Base-by-base conservation (phyloP, 2,113 vertebrate genomes). In the Artemisiospiza belli region DNA sequence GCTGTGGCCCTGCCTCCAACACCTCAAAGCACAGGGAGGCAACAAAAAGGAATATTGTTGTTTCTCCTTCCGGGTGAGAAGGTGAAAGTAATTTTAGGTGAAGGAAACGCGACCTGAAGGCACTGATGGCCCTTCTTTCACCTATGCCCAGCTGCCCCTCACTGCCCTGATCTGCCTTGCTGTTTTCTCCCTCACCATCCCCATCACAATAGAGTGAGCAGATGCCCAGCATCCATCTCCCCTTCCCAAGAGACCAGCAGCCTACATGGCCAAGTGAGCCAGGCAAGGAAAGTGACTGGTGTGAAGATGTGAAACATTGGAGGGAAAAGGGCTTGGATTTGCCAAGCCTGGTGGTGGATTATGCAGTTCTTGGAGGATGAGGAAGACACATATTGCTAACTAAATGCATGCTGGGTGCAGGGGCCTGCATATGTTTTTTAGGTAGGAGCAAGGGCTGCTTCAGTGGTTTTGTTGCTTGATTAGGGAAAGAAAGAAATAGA, bases 341-440 rank as follows among this genome's bases (percentile, higher is more conserved):
- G 85, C 83, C 88, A 95, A 64, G 52, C 69, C 55, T 63, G 35
- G 52, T 63, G 35, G 52, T 90, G 91, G 77, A 87, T 95, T 90
- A 92, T 18, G 35, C 85, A 86, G 75, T 6, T 73, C 61, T 74
- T 83, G 67, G 75, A 94, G 61, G 76, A 78, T 70, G 52, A 88
- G 24, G 85, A 93, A 83, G 79, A 68, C 58, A 37, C 80, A 67
- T 49, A 93, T 49, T 81, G 72, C 89, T 88, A 95, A 88, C 61
- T 83, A 86, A 57, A 92, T 88, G 61, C 68, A 90, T 49, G 75
- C 33, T 57, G 76, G 44, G 47, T 57, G 49, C 1, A 4, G 59
- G 51, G 44, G 33, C 33, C 73, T 87, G 74, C 31, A 55, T 94
- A 52, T 85, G 39, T 61, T 41, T 90, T 83, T 44, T 43, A 95